A percentile compares a stretch with the other conserved stretches of the same genome.
Conservation (phyloP, 1,140 invertebrate genomes). For the Acromyrmex heyeri region DNA sequence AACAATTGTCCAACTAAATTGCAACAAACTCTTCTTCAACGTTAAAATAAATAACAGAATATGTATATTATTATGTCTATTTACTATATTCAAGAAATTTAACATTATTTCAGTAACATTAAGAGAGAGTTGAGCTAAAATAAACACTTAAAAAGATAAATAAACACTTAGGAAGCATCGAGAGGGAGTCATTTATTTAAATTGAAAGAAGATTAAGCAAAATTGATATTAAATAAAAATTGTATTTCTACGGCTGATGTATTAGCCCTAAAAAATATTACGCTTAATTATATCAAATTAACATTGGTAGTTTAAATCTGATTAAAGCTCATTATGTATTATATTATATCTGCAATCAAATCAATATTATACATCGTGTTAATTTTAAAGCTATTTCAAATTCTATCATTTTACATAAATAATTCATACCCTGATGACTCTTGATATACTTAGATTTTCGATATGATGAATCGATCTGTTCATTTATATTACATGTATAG, state of each 20-base stretch:
- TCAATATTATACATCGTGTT: background rate
- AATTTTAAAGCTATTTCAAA: background rate
- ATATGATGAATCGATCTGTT: background rate
- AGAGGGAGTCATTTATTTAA: background rate
- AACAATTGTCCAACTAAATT: constrained; percentile 10
- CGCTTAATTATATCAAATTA: constrained; percentile 7
- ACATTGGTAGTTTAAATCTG: background rate
- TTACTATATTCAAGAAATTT: background rate
- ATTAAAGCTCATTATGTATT: background rate
- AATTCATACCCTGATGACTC: background rate
- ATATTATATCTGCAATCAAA: background rate
- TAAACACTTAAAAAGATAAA: background rate
- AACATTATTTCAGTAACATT: background rate
- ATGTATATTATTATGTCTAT: background rate
- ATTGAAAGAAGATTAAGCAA: background rate
- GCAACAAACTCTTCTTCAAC: background rate
- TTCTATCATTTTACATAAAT: background rate
- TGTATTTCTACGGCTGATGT: background rate
- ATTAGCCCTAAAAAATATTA: background rate
- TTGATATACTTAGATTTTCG: background rate
- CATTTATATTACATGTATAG: background rate
- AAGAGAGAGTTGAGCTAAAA: background rate
- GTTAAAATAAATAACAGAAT: background rate
- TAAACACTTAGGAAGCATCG: background rate
- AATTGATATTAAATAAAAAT: background rate